phyloP scores from a whole-genome alignment of 2,113 vertebrate genomes.

The Mandrillus leucophaeus region DNA sequence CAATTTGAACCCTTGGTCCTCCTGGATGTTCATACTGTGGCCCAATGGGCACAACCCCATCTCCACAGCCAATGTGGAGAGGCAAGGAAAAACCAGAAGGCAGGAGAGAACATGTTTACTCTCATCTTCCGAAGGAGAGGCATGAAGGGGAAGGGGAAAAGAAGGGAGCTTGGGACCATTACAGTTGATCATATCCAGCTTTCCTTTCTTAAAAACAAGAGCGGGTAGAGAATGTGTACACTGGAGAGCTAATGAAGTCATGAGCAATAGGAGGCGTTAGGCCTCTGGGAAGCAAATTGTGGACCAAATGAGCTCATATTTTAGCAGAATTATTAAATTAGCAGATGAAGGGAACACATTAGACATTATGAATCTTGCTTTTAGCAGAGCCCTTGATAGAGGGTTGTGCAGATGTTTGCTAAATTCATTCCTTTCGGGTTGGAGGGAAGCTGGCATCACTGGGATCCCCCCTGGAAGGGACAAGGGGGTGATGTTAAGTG shows the following conservation, averaged over 20 bases:
- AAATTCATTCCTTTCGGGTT: neutral
- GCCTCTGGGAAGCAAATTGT: conserved; percentile 72
- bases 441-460: neutral
- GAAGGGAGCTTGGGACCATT: neutral
- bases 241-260: conserved; percentile 63
- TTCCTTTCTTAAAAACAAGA: conserved; percentile 54
- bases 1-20: neutral
- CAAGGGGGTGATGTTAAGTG: neutral
- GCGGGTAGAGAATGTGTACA: neutral
- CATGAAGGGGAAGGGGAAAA: neutral
- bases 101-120: neutral
- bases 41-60: neutral
- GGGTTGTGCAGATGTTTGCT: neutral
- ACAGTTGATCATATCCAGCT: neutral
- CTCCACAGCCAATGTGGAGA: neutral
- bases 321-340: conserved; percentile 78
- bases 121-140: neutral
- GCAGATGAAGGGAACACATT: conserved; percentile 75
- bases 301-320: conserved; percentile 76
- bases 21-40: neutral
- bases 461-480: neutral
- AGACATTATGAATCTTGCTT: conserved; percentile 72
- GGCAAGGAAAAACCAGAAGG: neutral
- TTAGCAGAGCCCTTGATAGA: conserved; percentile 58
- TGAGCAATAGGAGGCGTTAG: conserved; percentile 43